A percentile compares a stretch with the other conserved stretches of the same genome.
These are phyloP conservation scores for Parazoanthus atlanticus DNA, from an alignment of 92 coral and sea anemone species.

Conservation along the genomic window DNA sequence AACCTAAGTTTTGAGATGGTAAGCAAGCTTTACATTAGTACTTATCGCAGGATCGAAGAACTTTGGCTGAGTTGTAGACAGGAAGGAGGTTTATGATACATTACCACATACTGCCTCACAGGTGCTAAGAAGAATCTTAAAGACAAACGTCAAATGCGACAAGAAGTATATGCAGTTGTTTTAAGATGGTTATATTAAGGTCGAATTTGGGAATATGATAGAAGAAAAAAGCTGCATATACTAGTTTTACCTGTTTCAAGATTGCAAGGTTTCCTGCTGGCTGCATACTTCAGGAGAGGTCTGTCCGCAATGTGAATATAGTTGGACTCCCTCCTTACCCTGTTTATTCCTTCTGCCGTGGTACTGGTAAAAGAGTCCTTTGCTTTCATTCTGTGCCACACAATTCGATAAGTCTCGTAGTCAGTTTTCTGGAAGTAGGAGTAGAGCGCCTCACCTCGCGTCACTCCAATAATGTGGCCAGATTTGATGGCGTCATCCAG, in stretches of 20 bases:
- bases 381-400: conserved; percentile 51
- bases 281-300: conserved; percentile 55
- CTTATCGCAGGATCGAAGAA: too few relatives aligned
- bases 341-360: conserved; percentile 39
- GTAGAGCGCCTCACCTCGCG: conserved; percentile 42
- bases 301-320: conserved; percentile 57
- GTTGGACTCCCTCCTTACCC: conserved; percentile 40
- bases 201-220: too few relatives aligned
- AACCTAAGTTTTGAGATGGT: too few relatives aligned
- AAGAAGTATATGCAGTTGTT: too few relatives aligned
- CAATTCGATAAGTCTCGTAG: conserved; percentile 38
- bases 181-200: too few relatives aligned
- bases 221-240: too few relatives aligned
- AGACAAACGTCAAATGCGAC: too few relatives aligned
- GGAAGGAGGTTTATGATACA: too few relatives aligned
- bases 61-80: too few relatives aligned
- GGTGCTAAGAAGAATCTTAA: too few relatives aligned
- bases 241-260: conserved; percentile 39
- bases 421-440: conserved; percentile 40
- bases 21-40: too few relatives aligned
- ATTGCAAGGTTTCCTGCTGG: conserved; percentile 62
- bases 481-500: conserved; percentile 51
- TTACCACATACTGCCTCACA: too few relatives aligned
- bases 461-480: conserved; percentile 28
- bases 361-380: conserved; percentile 37